A percentile compares a stretch with the other conserved stretches of the same genome.
Evolutionary conservation across 2,888 invertebrate species (phyloP).

Genomic region (Chelonus formosanus): DNA sequence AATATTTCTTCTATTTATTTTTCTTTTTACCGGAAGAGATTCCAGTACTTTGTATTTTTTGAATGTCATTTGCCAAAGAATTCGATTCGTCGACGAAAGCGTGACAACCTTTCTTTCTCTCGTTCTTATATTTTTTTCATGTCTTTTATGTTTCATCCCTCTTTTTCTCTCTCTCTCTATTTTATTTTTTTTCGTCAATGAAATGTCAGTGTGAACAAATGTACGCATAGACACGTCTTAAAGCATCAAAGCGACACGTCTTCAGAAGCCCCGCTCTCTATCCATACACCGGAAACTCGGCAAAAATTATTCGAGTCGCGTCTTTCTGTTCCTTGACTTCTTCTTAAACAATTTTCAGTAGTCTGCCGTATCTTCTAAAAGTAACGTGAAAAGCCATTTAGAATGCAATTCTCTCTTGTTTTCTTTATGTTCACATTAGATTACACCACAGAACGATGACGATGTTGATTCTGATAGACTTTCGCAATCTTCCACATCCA

Average conservation of each 20-base stretch:
- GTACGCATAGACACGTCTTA: slow-evolving; percentile 20
- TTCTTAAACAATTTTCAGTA: slow-evolving; percentile 15
- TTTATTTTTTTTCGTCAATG: too few relatives aligned
- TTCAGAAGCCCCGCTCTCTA: slow-evolving; percentile 29
- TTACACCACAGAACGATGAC: neutral
- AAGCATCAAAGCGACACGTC: neutral
- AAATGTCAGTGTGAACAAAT: too few relatives aligned
- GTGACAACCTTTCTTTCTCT: neutral
- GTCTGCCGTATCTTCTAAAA: slow-evolving; percentile 15
- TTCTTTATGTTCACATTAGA: too few relatives aligned
- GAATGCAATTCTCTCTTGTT: too few relatives aligned
- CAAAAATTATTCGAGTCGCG: slow-evolving; percentile 42
- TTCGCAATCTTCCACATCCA: slow-evolving; percentile 30
- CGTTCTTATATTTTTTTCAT: slow-evolving; percentile 10
- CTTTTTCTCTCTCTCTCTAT: neutral
- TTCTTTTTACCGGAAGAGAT: slow-evolving; percentile 3
- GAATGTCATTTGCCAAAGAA: neutral
- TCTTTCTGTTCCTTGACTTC: slow-evolving; percentile 25
- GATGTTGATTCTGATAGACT: slow-evolving; percentile 20
- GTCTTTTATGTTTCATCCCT: too few relatives aligned
- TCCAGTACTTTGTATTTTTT: neutral
- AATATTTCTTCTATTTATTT: neutral
- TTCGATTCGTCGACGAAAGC: slow-evolving; percentile 2
- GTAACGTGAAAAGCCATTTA: too few relatives aligned
- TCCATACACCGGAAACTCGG: slow-evolving; percentile 36